Evolutionary conservation across 2,113 vertebrate genomes (phyloP).

Genomic region (Anarrhichthys ocellatus): DNA sequence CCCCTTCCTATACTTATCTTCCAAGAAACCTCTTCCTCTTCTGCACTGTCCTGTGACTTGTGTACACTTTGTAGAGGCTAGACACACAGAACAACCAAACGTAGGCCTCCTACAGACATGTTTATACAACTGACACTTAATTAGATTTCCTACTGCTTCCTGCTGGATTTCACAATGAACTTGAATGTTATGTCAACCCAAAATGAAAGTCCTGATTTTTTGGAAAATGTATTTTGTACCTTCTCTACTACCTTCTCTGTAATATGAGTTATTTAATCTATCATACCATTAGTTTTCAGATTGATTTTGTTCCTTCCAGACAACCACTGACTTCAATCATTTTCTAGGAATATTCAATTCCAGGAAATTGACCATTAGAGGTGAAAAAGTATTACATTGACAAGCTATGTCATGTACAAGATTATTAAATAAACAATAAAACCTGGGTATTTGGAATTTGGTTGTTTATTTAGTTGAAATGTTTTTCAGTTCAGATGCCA

Average conservation of each 20-base stretch:
- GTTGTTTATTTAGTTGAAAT: no score
- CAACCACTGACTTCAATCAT: neutral
- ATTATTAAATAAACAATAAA: neutral
- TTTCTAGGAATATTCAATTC: neutral
- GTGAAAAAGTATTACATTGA: neutral
- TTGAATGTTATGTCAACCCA: slow-evolving; percentile 18
- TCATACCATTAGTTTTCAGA: neutral
- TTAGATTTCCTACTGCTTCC: slow-evolving; percentile 9
- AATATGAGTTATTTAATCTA: neutral
- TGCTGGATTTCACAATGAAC: neutral
- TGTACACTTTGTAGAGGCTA: neutral
- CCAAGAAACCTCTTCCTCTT: neutral
- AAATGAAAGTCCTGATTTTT: neutral
- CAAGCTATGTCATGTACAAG: neutral
- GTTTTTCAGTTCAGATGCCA: no score
- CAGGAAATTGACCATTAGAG: neutral
- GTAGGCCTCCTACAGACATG: neutral
- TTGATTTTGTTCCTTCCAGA: neutral
- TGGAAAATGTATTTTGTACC: neutral
- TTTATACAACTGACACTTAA: slow-evolving; percentile 30
- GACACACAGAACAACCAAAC: neutral
- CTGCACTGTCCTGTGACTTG: neutral
- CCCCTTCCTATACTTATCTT: neutral
- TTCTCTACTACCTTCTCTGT: neutral
- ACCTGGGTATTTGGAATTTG: no score